Evolutionary conservation across 1,140 invertebrate species (phyloP), one percentile per base, ranked within the genome.

Genomic region (Telenomus remus): DNA sequence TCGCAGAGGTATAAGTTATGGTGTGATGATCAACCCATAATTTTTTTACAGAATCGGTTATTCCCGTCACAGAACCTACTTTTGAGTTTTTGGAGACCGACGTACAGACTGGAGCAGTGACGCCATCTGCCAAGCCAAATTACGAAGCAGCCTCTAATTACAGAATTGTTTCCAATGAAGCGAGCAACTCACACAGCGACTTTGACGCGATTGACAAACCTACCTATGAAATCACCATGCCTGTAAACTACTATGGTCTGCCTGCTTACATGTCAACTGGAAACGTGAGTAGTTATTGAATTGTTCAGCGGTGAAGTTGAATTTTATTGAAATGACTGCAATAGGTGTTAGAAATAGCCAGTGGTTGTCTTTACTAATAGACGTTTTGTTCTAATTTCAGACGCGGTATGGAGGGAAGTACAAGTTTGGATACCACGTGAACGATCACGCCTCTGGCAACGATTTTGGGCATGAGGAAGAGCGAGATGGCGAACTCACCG

Each of bases 401-500:
- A 84, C 91, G 57, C 90, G 91, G 66, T 93, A 94, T 79, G 92
- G 92, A 16, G 89, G 91, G 6, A 92, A 92, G 77, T 94, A 94
- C 86, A 91, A 92, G 71, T 95, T 94, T 76, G 92, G 93, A 33
- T 95, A 94, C 85, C 85, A 91, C 66, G 92, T 95, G 14, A 88
- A 89, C 65, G 93, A 95, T 85, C 88, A 89, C 65, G 86, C 92
- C 76, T 89, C 90, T 55, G 92, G 91, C 37, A 94, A 92, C 80
- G 91, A 94, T 79, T 95, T 92, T 84, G 92, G 93, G 9, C 94
- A 95, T 79, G 89, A 90, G 60, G 93, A 95, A 82, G 89, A 89
- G 47, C 89, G 88, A 54, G 85, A 90, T 63, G 94, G 92, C 7
- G 89, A 91, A 42, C 84, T 87, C 9, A 93, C 93, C 8, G 91